These are phyloP conservation scores for Parauchenoglanis ngamensis DNA, from an alignment of 2,797 vertebrate genomes.

Conservation along the genomic window DNA sequence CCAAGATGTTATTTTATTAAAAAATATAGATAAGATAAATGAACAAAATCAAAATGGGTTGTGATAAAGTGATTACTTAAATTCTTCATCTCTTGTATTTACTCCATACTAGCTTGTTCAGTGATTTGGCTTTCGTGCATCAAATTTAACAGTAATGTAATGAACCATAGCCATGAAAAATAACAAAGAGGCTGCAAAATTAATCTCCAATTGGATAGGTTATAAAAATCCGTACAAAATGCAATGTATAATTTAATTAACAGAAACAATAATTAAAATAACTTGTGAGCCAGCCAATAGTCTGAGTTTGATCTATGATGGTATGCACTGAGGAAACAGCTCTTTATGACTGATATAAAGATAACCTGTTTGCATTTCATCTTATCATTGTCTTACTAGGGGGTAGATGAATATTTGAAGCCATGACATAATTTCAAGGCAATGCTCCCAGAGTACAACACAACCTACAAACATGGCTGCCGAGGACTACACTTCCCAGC, in stretches of 20 bases:
- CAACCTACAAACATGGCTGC: too few species aligned
- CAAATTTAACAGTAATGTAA: neutral
- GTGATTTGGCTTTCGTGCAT: neutral
- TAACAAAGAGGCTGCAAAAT: neutral
- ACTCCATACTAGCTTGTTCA: neutral
- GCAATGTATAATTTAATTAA: neutral
- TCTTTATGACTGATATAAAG: neutral
- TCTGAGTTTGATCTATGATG: neutral
- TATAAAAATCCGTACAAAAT: neutral
- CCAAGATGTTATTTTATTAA: neutral
- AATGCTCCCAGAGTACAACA: too few species aligned
- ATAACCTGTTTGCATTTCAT: neutral
- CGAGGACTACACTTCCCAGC: too few species aligned
- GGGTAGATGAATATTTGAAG: neutral
- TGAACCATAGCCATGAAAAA: neutral
- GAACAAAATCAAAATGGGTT: neutral
- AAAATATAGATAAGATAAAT: neutral
- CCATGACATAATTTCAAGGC: too few species aligned
- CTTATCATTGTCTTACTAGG: neutral
- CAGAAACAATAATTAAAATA: neutral
- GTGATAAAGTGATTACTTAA: neutral
- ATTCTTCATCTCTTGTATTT: neutral
- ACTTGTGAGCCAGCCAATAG: neutral
- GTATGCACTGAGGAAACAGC: neutral
- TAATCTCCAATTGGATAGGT: neutral